phyloP scores from a whole-genome alignment of 2,888 invertebrate species.

The Craniophora ligustri region DNA sequence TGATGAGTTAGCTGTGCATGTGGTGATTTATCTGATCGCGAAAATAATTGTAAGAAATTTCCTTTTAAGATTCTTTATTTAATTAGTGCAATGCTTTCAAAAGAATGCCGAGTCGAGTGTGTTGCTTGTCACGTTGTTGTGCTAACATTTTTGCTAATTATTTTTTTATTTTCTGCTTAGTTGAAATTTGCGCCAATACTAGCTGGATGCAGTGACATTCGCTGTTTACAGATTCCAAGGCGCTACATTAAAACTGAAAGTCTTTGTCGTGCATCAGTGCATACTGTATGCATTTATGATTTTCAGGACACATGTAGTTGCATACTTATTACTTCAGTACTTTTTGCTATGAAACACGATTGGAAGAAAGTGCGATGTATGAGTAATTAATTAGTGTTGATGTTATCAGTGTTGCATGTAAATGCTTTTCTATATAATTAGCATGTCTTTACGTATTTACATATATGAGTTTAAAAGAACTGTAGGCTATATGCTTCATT shows the following conservation, averaged over 20 bases:
- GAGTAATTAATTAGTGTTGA: slow-evolving; percentile 41
- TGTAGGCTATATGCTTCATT: not conserved
- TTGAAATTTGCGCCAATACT: slow-evolving; percentile 74
- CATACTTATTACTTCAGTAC: slow-evolving; percentile 35
- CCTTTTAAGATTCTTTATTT: not conserved
- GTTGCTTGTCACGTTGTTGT: not conserved
- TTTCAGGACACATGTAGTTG: slow-evolving; percentile 72
- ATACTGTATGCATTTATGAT: slow-evolving; percentile 61
- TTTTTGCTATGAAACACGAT: slow-evolving; percentile 30
- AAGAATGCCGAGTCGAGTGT: not conserved
- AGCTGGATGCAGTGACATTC: slow-evolving; percentile 76
- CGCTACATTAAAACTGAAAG: slow-evolving; percentile 79
- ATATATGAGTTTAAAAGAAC: not conserved
- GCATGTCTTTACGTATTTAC: slow-evolving; percentile 3
- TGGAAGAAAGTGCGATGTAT: slow-evolving; percentile 51
- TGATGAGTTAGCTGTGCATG: slow-evolving; percentile 3
- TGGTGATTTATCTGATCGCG: slow-evolving; percentile 6
- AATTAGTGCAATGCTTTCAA: not conserved
- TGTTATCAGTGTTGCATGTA: slow-evolving; percentile 34
- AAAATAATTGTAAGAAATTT: not conserved
- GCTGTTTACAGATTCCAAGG: slow-evolving; percentile 81
- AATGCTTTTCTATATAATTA: slow-evolving; percentile 13
- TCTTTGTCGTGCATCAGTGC: slow-evolving; percentile 61
- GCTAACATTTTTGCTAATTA: not conserved
- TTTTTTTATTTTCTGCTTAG: slow-evolving; percentile 5